These are phyloP conservation scores for Chaenocephalus aceratus DNA, from an alignment of 2,113 vertebrate genomes.

Conservation along the genomic window DNA sequence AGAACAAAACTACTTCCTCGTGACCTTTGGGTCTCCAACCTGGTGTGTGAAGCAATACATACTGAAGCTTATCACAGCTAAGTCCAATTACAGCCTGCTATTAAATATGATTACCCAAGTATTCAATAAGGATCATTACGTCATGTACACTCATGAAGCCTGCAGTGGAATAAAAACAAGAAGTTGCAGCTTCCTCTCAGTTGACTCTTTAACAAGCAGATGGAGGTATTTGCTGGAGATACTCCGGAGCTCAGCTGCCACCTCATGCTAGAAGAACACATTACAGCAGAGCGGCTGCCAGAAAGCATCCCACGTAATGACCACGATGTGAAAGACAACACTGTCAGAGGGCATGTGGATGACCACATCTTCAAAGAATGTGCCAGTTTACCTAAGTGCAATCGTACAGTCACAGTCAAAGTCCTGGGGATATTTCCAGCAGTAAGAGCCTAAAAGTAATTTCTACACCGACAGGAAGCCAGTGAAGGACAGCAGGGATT, in stretches of 20 bases:
- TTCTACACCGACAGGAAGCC: not conserved
- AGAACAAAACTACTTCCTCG: not conserved
- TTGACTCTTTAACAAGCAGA: not conserved
- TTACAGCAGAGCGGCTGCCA: constrained; percentile 28
- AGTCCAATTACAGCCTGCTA: not conserved
- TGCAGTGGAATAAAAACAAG: not conserved
- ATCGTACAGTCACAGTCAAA: not conserved
- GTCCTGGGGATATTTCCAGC: not conserved
- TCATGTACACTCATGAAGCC: not conserved
- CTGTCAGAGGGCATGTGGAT: not conserved
- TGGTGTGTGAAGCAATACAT: constrained; percentile 8
- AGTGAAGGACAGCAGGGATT: not conserved
- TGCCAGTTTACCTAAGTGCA: not conserved
- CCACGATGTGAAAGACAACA: constrained; percentile 17
- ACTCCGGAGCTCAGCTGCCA: constrained; percentile 59
- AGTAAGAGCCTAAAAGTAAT: not conserved
- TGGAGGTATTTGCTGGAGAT: not conserved
- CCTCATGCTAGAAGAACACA: constrained; percentile 59
- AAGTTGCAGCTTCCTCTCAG: not conserved
- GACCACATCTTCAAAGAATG: not conserved
- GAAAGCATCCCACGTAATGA: not conserved
- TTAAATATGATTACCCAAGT: constrained; percentile 33
- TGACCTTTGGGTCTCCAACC: constrained; percentile 6
- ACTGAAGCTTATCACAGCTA: not conserved
- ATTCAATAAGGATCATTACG: constrained; percentile 14